These are phyloP conservation scores for Mionectes olivaceus DNA, from an alignment of 2,797 vertebrate genomes.

Conservation along the genomic window DNA sequence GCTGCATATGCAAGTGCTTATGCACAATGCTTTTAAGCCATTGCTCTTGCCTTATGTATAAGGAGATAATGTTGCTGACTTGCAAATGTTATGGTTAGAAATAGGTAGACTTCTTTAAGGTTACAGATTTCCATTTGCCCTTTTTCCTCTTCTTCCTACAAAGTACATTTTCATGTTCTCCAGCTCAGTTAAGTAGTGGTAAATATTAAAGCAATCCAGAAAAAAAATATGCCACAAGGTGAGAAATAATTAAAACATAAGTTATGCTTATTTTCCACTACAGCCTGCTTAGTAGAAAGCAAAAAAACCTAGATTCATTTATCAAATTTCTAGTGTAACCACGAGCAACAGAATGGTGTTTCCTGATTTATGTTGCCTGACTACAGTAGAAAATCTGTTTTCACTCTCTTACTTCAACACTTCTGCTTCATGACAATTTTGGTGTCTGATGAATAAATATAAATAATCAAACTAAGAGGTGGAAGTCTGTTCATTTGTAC, in stretches of 20 bases:
- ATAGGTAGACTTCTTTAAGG: background rate
- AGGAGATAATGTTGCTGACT: background rate
- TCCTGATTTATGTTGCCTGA: background rate
- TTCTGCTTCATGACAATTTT: constrained; percentile 42
- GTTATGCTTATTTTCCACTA: background rate
- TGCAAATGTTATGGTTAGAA: background rate
- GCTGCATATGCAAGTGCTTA: background rate
- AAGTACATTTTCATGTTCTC: background rate
- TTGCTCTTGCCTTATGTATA: background rate
- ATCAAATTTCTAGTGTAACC: background rate
- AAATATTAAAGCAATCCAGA: constrained; percentile 51
- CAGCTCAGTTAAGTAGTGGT: background rate
- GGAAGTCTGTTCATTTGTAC: constrained; percentile 30
- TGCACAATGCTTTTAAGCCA: background rate
- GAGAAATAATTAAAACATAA: constrained; percentile 2
- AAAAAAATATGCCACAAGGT: constrained; percentile 13
- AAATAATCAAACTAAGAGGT: constrained; percentile 29
- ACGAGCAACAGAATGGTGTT: background rate
- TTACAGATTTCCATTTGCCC: background rate
- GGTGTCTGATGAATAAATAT: constrained; percentile 8
- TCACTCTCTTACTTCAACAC: background rate
- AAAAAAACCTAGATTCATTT: background rate
- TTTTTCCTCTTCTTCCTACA: background rate
- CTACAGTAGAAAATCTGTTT: background rate
- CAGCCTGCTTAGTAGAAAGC: background rate